Conservation (phyloP, 37 sponge, comb jelly and placozoan species). For the Aphrocallistes beatrix region DNA sequence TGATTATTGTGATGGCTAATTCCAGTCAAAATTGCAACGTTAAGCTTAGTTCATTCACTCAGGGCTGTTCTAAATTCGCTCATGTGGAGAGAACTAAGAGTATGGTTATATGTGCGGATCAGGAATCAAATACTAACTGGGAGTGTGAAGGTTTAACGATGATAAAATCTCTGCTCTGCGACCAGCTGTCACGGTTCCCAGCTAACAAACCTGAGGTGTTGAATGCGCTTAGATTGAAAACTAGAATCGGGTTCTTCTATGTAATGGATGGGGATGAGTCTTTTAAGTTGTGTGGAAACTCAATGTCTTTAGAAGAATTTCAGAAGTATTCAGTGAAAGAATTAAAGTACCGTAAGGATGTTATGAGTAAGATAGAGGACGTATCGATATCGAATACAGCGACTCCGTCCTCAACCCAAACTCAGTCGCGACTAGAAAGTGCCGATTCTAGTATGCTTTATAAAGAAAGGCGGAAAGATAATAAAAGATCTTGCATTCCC, state of each 20-base stretch:
- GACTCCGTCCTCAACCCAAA: too few relatives aligned
- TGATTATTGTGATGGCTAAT: background rate
- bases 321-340: background rate
- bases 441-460: too few relatives aligned
- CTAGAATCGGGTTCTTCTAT: background rate
- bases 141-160: background rate
- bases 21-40: background rate
- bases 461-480: too few relatives aligned
- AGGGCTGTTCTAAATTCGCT: background rate
- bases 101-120: background rate
- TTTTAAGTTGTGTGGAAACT: background rate
- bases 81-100: background rate
- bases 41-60: background rate
- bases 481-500: too few relatives aligned
- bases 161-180: background rate
- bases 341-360: background rate
- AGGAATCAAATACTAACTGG: background rate
- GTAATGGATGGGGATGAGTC: background rate
- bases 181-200: background rate
- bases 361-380: too few relatives aligned
- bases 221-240: background rate
- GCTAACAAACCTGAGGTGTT: background rate
- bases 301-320: background rate
- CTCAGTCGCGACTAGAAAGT: too few relatives aligned
- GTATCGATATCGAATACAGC: too few relatives aligned